Conservation (phyloP, 2,797 vertebrate genomes). For the Podarcis lilfordi region DNA sequence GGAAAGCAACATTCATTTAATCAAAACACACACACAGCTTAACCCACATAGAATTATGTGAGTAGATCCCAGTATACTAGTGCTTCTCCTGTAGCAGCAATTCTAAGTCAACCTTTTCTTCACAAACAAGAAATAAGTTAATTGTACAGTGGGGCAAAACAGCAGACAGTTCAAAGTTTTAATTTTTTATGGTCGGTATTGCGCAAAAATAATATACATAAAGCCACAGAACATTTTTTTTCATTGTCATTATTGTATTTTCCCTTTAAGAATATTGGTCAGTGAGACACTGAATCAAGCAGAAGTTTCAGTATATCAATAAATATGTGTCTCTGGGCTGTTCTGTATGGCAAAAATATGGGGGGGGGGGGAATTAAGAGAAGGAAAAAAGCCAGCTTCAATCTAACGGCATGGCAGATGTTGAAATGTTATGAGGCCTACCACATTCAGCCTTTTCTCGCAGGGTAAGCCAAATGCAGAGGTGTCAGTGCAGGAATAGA, state of each 20-base stretch:
- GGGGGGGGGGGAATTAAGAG: not conserved
- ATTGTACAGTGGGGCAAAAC: not conserved
- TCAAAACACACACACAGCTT: not conserved
- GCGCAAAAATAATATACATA: not conserved
- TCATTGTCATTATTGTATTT: not conserved
- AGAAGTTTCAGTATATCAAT: not conserved
- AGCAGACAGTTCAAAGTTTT: not conserved
- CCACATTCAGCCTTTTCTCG: not conserved
- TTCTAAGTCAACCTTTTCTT: not conserved
- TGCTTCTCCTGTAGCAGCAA: not conserved
- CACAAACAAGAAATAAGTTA: not conserved
- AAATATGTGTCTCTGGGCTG: not conserved
- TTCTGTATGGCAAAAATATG: not conserved
- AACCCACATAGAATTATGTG: not conserved
- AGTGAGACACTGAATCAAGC: not conserved
- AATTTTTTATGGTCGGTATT: not conserved
- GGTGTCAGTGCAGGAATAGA: conserved; percentile 10
- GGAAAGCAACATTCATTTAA: not conserved
- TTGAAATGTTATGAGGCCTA: conserved; percentile 12
- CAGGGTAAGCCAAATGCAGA: conserved; percentile 28
- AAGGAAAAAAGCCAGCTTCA: not conserved
- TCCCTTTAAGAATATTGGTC: not conserved
- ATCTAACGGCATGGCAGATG: conserved; percentile 4
- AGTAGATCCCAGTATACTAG: not conserved
- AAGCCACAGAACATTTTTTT: not conserved